A percentile compares a stretch with the other conserved stretches of the same genome.
phyloP scores from a whole-genome alignment of 2,797 vertebrate species.

The Zonotrichia albicollis region DNA sequence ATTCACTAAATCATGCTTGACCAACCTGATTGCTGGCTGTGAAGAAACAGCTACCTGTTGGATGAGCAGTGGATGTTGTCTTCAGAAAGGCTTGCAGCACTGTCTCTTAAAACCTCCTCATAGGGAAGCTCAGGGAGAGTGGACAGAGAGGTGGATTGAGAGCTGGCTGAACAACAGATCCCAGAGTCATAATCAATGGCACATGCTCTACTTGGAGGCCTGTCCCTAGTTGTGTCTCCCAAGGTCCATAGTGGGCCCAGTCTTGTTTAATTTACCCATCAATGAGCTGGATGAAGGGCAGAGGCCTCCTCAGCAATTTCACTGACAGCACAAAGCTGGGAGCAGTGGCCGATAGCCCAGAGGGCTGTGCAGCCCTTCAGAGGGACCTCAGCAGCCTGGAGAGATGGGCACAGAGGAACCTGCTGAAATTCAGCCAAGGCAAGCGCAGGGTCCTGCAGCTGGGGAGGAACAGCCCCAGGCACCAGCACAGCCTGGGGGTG shows the following conservation, averaged over 20 bases:
- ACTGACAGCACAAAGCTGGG: neutral
- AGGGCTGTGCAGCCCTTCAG: neutral
- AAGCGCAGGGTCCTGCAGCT: neutral
- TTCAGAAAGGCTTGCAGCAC: neutral
- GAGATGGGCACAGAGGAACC: neutral
- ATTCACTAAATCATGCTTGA: neutral
- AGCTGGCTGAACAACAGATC: neutral
- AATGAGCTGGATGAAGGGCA: neutral
- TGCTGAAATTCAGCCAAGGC: neutral
- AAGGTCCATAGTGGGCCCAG: too few species aligned
- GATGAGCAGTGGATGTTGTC: neutral
- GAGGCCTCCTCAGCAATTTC: neutral
- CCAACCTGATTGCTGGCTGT: neutral
- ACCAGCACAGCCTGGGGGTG: neutral
- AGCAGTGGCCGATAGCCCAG: neutral
- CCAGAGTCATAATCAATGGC: neutral
- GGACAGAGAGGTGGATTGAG: neutral
- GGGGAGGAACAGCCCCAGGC: neutral
- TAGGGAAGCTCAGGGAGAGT: neutral
- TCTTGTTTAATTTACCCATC: neutral
- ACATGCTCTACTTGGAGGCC: neutral
- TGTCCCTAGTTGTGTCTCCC: rapidly evolving
- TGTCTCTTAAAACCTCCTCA: neutral
- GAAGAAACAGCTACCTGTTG: neutral
- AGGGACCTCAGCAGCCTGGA: neutral